Percentiles rank a stretch among this genome's conserved stretches.
These are phyloP conservation scores for Nudaria mundana DNA, from an alignment of 2,888 invertebrate genomes.

Conservation along the genomic window DNA sequence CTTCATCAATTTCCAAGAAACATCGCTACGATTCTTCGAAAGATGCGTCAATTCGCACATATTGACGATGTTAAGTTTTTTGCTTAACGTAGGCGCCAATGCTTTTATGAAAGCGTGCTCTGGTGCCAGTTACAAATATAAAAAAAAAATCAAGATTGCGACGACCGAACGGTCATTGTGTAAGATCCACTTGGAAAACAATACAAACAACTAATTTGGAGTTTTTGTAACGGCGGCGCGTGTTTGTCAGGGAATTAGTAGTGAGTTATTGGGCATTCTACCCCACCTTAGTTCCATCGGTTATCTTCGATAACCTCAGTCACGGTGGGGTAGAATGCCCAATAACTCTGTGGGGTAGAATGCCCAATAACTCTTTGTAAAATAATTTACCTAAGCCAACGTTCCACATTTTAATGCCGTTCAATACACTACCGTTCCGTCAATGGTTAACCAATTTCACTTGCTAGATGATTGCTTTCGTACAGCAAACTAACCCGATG, in stretches of 20 bases:
- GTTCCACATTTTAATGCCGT: too few relatives aligned
- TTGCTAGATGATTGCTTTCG: too few relatives aligned
- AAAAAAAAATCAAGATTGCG: conserved; percentile 56
- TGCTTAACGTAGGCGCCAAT: conserved; percentile 61
- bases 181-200: conserved; percentile 60
- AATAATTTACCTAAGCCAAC: too few relatives aligned
- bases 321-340: too few relatives aligned
- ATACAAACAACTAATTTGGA: conserved; percentile 58
- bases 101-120: conserved; percentile 61
- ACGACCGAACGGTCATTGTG: conserved; percentile 57
- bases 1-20: conserved; percentile 56
- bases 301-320: too few relatives aligned
- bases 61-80: conserved; percentile 55
- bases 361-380: too few relatives aligned
- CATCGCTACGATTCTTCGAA: conserved; percentile 56
- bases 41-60: conserved; percentile 61
- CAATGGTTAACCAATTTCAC: too few relatives aligned
- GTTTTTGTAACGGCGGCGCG: conserved; percentile 40
- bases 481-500: too few relatives aligned
- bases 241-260: conserved; percentile 25
- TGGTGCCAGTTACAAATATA: conserved; percentile 35
- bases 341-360: too few relatives aligned
- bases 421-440: too few relatives aligned
- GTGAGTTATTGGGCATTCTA: too few relatives aligned
- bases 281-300: too few relatives aligned